Conservation (phyloP, 2,888 invertebrate species). For the Notodonta dromedarius region DNA sequence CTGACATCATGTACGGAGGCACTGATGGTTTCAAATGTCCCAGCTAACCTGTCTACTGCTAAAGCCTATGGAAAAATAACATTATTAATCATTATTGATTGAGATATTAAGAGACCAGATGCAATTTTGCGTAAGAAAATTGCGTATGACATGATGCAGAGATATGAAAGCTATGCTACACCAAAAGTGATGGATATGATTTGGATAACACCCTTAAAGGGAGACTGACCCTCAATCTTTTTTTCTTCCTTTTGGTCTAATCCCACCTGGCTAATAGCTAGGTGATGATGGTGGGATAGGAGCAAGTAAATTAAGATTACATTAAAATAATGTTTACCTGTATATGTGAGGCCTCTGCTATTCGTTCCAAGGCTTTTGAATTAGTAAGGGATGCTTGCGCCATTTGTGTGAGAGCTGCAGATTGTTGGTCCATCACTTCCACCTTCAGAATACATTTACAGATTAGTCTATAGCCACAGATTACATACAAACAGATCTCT, state of each 20-base stretch:
- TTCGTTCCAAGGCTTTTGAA: constrained; percentile 63
- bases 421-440: constrained; percentile 72
- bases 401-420: constrained; percentile 64
- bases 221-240: too few species aligned
- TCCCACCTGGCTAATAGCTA: too few species aligned
- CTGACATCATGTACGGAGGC: constrained; percentile 65
- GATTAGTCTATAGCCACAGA: background rate
- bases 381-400: constrained; percentile 65
- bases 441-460: constrained; percentile 42
- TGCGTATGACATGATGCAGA: too few species aligned
- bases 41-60: constrained; percentile 68
- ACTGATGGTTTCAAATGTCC: constrained; percentile 64
- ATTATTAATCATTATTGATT: background rate
- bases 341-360: constrained; percentile 72
- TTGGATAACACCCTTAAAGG: too few species aligned
- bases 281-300: too few species aligned
- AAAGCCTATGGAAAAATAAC: constrained; percentile 53
- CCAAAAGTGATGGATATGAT: too few species aligned
- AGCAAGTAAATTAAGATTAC: background rate
- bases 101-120: background rate
- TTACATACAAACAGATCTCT: too few species aligned
- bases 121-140: too few species aligned
- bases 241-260: too few species aligned
- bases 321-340: constrained; percentile 54
- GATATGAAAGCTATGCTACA: too few species aligned